Base-by-base conservation (phyloP, 2,797 vertebrate genomes). In the Sebastes melanostomus region DNA sequence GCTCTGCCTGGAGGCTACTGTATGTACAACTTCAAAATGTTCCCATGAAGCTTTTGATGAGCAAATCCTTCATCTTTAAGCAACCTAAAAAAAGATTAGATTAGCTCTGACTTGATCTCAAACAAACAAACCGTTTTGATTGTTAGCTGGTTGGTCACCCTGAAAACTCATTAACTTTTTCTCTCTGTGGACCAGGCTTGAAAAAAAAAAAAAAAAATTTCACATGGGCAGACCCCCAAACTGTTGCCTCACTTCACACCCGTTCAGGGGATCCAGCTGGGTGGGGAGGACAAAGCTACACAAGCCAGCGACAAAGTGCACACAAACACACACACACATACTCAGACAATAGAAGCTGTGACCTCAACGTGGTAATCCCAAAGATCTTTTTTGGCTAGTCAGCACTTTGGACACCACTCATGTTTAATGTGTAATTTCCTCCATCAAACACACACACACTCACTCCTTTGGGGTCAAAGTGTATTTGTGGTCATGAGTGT, bases 401-500 rank as follows among this genome's bases (percentile, higher is more conserved):
- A 74, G 24, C n/a, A 29, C n/a, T 66, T 66, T 22, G 79, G 79
- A 75, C 50, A 56, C 20, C 3, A 52, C 22, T 65, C 34, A 52
- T 58, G 52, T 73, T 77, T 74, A 62, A 79, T 73, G 80, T 70
- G 74, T 76, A 14, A 55, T 75, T 77, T 83, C 77, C 72, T 84
- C 73, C 75, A 55, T 67, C 22, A 55, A 22, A 55, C 54, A 55
- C 22, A 55, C 54, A 68, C 56, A 46, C 60, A 18, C 62, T 6
- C 30, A 52, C 58, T 52, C 63, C 71, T 66, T 58, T 12, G 25
- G 69, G 85, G 85, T 87, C 78, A 72, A 75, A 80, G 56, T 69
- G n/a, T 83, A 75, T 91, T 89, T 90, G 84, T 90, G 75, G 56
- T 85, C 78, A 77, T 88, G 69, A 59, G 34, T 83, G 63, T 82